Conservation (phyloP, 2,888 invertebrate species). For the Drosophila merina region DNA sequence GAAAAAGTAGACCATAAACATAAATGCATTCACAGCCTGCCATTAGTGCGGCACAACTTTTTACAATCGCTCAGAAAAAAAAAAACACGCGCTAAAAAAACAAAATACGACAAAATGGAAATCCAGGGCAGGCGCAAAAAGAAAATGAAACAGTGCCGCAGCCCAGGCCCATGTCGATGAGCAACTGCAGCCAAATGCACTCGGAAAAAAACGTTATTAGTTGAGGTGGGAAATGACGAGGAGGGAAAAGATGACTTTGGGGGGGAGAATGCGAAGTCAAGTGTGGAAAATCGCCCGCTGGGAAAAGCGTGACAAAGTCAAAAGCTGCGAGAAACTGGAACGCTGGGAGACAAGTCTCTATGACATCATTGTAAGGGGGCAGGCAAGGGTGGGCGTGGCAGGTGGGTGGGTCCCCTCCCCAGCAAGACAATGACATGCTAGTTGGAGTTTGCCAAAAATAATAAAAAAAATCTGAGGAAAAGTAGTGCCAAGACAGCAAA, state of each 20-base stretch:
- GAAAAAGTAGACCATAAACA: constrained; percentile 70
- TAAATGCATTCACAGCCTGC: constrained; percentile 69
- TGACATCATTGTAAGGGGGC: constrained; percentile 44
- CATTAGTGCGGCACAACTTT: constrained; percentile 61
- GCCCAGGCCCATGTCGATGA: constrained; percentile 8
- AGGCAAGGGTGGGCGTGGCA: not conserved
- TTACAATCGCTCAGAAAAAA: constrained; percentile 39
- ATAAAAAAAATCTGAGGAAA: constrained; percentile 1
- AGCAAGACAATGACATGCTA: constrained; percentile 33
- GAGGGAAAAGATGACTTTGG: constrained; percentile 7
- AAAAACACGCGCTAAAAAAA: constrained; percentile 31
- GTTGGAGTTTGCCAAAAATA: constrained; percentile 22
- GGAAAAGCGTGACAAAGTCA: constrained; percentile 56
- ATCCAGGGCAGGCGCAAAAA: constrained; percentile 61
- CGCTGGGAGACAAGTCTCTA: constrained; percentile 31
- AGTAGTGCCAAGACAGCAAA: constrained; percentile 22
- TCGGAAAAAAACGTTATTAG: constrained; percentile 33
- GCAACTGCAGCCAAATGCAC: constrained; percentile 26
- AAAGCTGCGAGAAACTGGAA: constrained; percentile 52
- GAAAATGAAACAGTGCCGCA: constrained; percentile 29
- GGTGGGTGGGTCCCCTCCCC: not conserved
- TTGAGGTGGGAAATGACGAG: constrained; percentile 22
- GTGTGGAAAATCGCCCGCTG: constrained; percentile 53
- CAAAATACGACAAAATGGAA: constrained; percentile 47
- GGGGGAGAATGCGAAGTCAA: constrained; percentile 41